Percentiles rank a stretch among this genome's conserved stretches.
Evolutionary conservation across 2,888 invertebrate genomes (phyloP).

Genomic region (Oscheius sp.): DNA sequence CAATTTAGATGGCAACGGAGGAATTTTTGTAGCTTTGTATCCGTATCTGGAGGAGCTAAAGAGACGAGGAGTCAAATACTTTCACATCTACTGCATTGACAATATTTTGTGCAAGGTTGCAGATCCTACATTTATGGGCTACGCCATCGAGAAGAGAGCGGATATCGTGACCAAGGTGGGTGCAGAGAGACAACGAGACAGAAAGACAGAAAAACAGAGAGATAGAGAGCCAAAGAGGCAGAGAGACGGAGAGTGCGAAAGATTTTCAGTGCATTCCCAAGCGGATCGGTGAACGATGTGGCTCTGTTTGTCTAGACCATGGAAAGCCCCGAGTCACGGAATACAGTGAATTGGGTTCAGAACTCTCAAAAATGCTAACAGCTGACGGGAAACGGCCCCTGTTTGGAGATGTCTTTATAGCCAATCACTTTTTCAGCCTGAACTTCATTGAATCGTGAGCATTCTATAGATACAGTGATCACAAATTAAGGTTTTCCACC

Average conservation of each 20-base stretch:
- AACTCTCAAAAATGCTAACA: constrained; percentile 81
- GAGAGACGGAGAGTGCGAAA: too few species aligned
- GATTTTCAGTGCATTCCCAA: constrained; percentile 42
- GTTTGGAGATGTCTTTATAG: constrained; percentile 95
- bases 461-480: too few species aligned
- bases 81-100: constrained; percentile 97
- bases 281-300: constrained; percentile 50
- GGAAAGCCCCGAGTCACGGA: constrained; percentile 81
- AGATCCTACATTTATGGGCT: constrained; percentile 49
- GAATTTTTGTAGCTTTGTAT: constrained; percentile 78
- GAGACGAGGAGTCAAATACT: constrained; percentile 83
- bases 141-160: constrained; percentile 82
- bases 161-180: constrained; percentile 83
- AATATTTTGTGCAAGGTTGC: constrained; percentile 86
- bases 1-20: constrained; percentile 78
- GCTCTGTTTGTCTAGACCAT: constrained; percentile 50
- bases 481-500: constrained; percentile 63
- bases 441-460: constrained; percentile 82
- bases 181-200: too few species aligned
- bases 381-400: constrained; percentile 80
- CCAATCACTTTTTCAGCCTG: constrained; percentile 94
- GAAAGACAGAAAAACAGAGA: too few species aligned
- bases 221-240: too few species aligned
- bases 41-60: constrained; percentile 73
- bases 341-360: constrained; percentile 92